phyloP scores from a whole-genome alignment of 2,888 invertebrate genomes.

The Synanthedon formicaeformis region DNA sequence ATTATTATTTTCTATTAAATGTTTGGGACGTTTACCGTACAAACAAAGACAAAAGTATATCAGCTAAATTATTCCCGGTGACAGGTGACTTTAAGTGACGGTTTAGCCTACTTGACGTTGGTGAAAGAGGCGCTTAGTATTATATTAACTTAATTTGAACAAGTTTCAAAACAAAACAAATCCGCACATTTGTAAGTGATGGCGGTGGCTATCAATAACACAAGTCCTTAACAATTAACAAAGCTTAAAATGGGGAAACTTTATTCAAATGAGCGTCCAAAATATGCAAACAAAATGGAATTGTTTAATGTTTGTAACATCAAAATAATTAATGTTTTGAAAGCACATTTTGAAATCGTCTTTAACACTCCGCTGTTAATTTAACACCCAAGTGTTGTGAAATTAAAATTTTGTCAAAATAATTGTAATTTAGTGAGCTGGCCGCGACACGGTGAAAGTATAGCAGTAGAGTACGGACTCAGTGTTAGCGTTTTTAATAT shows the following conservation, averaged over 20 bases:
- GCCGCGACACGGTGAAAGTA: not conserved
- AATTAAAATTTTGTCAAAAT: constrained; percentile 9
- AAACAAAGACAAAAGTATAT: too few species aligned
- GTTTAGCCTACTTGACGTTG: too few species aligned
- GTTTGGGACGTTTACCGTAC: too few species aligned
- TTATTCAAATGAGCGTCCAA: not conserved
- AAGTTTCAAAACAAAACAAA: not conserved
- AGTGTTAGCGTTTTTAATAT: not conserved
- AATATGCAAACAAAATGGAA: constrained; percentile 5
- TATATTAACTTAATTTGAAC: not conserved
- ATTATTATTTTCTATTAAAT: too few species aligned
- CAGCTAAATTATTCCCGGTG: too few species aligned
- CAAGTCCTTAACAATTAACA: not conserved
- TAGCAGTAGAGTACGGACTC: not conserved
- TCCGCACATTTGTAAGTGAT: not conserved
- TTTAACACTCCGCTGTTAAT: constrained; percentile 8
- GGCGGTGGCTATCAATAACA: not conserved
- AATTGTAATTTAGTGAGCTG: constrained; percentile 7
- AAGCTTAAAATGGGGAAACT: not conserved
- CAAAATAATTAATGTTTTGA: constrained; percentile 3
- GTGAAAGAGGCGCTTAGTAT: too few species aligned
- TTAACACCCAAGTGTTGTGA: constrained; percentile 6
- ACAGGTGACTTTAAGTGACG: too few species aligned
- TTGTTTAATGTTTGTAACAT: constrained; percentile 6
- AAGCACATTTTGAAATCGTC: constrained; percentile 9